A percentile compares a stretch with the other conserved stretches of the same genome.
Conservation (phyloP, 37 sponge, comb jelly and placozoan species). For the Amphimedon queenslandica region DNA sequence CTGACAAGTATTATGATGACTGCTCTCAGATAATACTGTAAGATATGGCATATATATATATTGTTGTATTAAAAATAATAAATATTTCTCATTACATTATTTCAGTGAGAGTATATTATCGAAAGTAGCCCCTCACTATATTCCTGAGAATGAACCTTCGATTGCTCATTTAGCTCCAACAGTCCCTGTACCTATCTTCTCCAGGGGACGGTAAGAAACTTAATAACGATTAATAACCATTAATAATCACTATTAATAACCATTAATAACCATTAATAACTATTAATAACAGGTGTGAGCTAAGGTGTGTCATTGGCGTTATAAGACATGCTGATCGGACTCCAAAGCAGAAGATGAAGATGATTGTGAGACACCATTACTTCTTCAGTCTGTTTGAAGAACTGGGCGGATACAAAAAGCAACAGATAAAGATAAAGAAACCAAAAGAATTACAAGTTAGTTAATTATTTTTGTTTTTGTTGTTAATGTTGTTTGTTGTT, state of each 20-base stretch:
- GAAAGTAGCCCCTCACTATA: constrained; percentile 58
- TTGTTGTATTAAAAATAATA: neutral
- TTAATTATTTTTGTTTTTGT: neutral
- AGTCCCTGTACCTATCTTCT: constrained; percentile 51
- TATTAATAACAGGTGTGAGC: constrained; percentile 66
- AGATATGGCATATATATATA: constrained; percentile 9
- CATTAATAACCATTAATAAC: too few species aligned
- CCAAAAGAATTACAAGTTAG: constrained; percentile 77
- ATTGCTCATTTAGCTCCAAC: constrained; percentile 34
- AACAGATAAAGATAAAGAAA: constrained; percentile 75
- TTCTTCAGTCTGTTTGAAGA: constrained; percentile 68
- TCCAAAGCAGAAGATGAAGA: constrained; percentile 97
- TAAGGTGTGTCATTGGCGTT: constrained; percentile 87
- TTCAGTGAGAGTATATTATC: constrained; percentile 60
- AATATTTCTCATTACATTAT: neutral
- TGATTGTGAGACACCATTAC: constrained; percentile 71
- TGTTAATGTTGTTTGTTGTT: neutral
- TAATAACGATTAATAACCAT: neutral
- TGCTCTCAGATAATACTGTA: constrained; percentile 88
- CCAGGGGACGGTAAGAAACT: too few species aligned
- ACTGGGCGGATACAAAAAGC: constrained; percentile 45
- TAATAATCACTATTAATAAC: too few species aligned
- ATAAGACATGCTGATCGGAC: constrained; percentile 93
- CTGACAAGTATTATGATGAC: constrained; percentile 93
- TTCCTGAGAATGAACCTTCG: constrained; percentile 52